phyloP scores from a whole-genome alignment of 2,113 vertebrate species.

The Phaetusa simplex region DNA sequence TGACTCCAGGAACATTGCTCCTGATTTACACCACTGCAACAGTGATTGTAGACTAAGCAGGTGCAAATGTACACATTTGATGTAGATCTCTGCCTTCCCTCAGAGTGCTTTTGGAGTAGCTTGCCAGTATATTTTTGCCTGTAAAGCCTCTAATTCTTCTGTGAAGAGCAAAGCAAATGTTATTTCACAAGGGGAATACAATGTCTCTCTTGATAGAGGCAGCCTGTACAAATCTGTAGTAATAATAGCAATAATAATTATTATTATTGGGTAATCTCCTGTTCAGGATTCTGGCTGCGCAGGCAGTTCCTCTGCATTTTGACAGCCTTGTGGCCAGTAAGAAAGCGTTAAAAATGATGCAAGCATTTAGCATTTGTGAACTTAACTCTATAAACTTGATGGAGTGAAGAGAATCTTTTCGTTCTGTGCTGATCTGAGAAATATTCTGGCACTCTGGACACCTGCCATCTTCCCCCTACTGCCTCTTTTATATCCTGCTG shows the following conservation, averaged over 20 bases:
- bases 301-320: slow-evolving; percentile 34
- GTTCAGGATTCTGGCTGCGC: not conserved
- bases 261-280: slow-evolving; percentile 29
- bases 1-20: not conserved
- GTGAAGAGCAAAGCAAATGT: slow-evolving; percentile 21
- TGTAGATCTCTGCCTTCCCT: not conserved
- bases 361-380: slow-evolving; percentile 61
- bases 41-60: not conserved
- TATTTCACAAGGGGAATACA: not conserved
- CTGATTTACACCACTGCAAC: not conserved
- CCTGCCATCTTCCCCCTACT: slow-evolving; percentile 60
- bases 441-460: slow-evolving; percentile 55
- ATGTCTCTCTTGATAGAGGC: not conserved
- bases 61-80: not conserved
- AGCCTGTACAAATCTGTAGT: not conserved
- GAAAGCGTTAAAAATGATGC: slow-evolving; percentile 39
- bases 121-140: not conserved
- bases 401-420: slow-evolving; percentile 63
- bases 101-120: not conserved
- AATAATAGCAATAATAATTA: not conserved
- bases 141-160: not conserved
- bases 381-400: slow-evolving; percentile 67
- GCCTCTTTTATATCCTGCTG: slow-evolving; percentile 59
- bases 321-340: slow-evolving; percentile 23
- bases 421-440: slow-evolving; percentile 66